phyloP scores from a whole-genome alignment of 2,888 invertebrate species.

The Erebia aethiops region DNA sequence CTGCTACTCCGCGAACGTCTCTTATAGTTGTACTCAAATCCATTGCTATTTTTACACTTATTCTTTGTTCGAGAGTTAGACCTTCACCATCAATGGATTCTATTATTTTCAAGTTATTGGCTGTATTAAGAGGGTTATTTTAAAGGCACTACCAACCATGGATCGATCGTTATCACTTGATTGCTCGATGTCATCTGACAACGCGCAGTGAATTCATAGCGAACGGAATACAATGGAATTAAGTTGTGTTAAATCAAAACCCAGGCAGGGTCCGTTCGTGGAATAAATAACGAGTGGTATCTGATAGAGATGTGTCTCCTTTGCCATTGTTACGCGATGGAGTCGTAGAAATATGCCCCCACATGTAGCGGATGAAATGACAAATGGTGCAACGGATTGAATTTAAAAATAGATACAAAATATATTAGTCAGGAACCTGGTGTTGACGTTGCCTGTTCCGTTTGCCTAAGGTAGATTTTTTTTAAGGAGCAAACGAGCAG shows the following conservation, averaged over 20 bases:
- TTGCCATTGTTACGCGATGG: slow-evolving; percentile 33
- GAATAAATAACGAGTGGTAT: slow-evolving; percentile 43
- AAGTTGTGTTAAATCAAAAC: slow-evolving; percentile 49
- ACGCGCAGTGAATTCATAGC: slow-evolving; percentile 47
- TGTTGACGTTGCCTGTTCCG: too few relatives aligned
- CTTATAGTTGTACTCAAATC: slow-evolving; percentile 9
- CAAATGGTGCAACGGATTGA: slow-evolving; percentile 24
- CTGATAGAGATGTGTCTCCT: slow-evolving; percentile 35
- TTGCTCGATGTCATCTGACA: slow-evolving; percentile 49
- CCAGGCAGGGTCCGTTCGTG: slow-evolving; percentile 39
- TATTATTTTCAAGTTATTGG: slow-evolving; percentile 15
- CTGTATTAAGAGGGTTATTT: slow-evolving; percentile 23
- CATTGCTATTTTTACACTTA: slow-evolving; percentile 30
- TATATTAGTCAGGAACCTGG: too few relatives aligned
- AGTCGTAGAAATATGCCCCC: slow-evolving; percentile 24
- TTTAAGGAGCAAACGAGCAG: too few relatives aligned
- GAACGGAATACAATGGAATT: slow-evolving; percentile 49
- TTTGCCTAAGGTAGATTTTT: too few relatives aligned
- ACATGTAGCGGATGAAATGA: slow-evolving; percentile 19
- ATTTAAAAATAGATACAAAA: background rate
- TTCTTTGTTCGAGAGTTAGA: background rate
- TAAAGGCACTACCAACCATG: slow-evolving; percentile 33
- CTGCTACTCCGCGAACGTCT: slow-evolving; percentile 21
- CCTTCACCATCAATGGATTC: slow-evolving; percentile 27
- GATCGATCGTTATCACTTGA: slow-evolving; percentile 49